Evolutionary conservation across 37 sponge, comb jelly and placozoan genomes (phyloP), one percentile per base, ranked within the genome.

Genomic region (Hormiphora californensis): DNA sequence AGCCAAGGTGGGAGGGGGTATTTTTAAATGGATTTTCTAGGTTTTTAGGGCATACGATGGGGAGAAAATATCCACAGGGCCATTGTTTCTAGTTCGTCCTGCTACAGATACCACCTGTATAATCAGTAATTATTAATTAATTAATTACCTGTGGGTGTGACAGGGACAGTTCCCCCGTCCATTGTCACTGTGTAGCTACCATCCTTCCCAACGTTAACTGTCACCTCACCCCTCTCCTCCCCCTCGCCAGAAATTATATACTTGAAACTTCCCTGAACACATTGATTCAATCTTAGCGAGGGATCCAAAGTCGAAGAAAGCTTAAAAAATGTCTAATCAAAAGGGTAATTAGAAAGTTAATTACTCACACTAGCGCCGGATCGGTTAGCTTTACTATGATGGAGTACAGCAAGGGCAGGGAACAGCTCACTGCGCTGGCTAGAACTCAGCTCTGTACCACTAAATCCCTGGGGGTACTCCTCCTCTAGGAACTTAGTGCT

Each of bases 381-480:
- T 1, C 27, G 81, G 46, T 73, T 39, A 8, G 44, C 43, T 21
- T 73, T 73, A 43, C 17, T 41, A 46, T 73, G 81, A 46, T 73
- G 81, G 3, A 73, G 81, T 5, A 73, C 81, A 39, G 81, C 41
- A 4, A 73, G 44, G 22, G 44, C 40, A 15, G 81, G 81, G 17
- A 73, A 1, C 5, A 73, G 81, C 28, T 86, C 57, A 7, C 33
- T 5, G 5, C 27, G 37, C 40, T 86, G 57, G 19, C 9, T 1
- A 15, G 32, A 5, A 21, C 40, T 86, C 23, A 86, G 86, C n/a
- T 32, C 40, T 5, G 27, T 44, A 90, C 96, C 96, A 78, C 88
- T 85, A 89, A 93, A 96, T 19, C 97, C 97, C 7, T 91, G 22
- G 12, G 97, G 94, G 69, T 96, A 96, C 40, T 91, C 94, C 69